Evolutionary conservation across 2,797 vertebrate species (phyloP), one percentile per base, ranked within the genome.

Genomic region (Toxotes lorentzi): DNA sequence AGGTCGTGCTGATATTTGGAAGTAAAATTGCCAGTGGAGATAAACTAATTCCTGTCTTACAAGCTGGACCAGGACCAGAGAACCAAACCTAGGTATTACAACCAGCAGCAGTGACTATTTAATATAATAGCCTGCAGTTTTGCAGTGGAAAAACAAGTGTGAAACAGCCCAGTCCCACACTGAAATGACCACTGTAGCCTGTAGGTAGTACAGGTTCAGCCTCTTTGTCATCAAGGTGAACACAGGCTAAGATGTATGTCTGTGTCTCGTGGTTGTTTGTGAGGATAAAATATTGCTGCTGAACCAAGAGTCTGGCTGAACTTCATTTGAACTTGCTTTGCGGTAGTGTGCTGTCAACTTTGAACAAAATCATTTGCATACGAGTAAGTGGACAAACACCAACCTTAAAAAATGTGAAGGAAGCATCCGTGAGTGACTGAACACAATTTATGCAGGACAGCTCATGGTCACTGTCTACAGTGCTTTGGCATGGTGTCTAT

Each of bases 231-330:
- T 65, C 50, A 59, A 80, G 76, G 63, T 74, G 63, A 81, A 35
- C 40, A 14, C 59, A 40, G 48, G 47, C 63, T 23, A 19, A 50
- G 75, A 81, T 58, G 58, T 57, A 27, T 19, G 78, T 64, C 70
- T 75, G 47, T 35, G 34, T 79, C 50, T n/a, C 11, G 10, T 53
- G 16, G 27, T 61, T 73, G 65, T 76, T 62, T 54, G 71, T 70
- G 14, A 32, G 32, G n/a, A 47, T 73, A 47, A 79, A 81, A 77
- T 73, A 81, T 85, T 62, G n/a, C 70, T 66, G 64, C 77, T 73
- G 34, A 81, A 70, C 45, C 45, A 41, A 65, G 48, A 73, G 27
- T 62, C 65, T 78, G 84, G 86, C 86, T 85, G 82, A 86, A 86
- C 78, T 85, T 66, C 19, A 51, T 47, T 71, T 88, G 76, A 84